Base-by-base conservation (phyloP, 2,888 invertebrate genomes). In the Zootermopsis nevadensis region DNA sequence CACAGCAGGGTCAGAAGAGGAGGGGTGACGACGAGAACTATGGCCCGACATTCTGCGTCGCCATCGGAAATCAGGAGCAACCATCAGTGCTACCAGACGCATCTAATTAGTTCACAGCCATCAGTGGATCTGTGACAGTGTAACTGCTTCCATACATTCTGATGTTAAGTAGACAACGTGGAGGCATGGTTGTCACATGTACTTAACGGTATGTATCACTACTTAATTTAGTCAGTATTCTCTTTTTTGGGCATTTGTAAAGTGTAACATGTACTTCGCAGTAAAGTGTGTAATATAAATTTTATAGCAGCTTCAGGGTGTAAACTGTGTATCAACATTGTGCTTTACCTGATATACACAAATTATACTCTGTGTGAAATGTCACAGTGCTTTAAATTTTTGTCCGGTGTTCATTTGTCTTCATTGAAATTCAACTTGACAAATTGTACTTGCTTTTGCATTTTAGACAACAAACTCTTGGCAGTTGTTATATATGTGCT, bases 21-120 rank as follows among this genome's bases (percentile, higher is more conserved):
- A 76, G 81, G n/a, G 85, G 85, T 30, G 85, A 85, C 42, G 83
- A 85, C 53, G 84, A 85, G 30, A 84, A 83, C 60, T 84, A 83
- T 48, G 84, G 85, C 8, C 85, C 84, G 19, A 76, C 82, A 38
- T 33, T 74, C 24, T 74, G 74, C 15, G 27, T 33, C 33, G 33
- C 72, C 33, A 2, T 74, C n/a, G 35, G 38, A n/a, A 74, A n/a
- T 27, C 74, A 74, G 24, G 38, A 74, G 38, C 38, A 74, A 74
- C 22, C 38, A 8, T 2, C 42, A 38, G 74, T 74, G n/a, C 38
- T 38, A 38, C 74, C 74, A n/a, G 42, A 74, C 24, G n/a, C 38
- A 42, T 74, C 33, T 33, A 10, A 38, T 38, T 27, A 60, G 27
- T 60, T 27, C n/a, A 3, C n/a, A 60, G 8, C 8, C 48, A 48